phyloP scores from a whole-genome alignment of 2,888 invertebrate species.

The Apotomis turbidana region DNA sequence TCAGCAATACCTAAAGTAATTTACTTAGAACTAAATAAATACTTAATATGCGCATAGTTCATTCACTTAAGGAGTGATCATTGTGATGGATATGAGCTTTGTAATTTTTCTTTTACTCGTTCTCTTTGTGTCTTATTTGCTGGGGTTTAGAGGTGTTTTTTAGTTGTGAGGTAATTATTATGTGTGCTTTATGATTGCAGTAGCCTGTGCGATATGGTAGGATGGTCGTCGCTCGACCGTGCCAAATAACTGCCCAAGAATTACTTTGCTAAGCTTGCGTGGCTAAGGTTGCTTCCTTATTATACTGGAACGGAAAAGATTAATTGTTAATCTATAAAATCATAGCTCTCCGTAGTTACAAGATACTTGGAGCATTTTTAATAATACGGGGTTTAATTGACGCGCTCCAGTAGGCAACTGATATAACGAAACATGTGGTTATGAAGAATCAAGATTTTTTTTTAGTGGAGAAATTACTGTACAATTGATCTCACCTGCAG shows the following conservation, averaged over 20 bases:
- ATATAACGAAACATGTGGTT: constrained; percentile 1
- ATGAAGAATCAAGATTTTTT: background rate
- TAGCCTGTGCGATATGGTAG: constrained; percentile 75
- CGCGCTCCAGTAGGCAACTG: constrained; percentile 11
- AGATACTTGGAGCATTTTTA: constrained; percentile 12
- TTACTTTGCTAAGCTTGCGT: constrained; percentile 48
- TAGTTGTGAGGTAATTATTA: constrained; percentile 48
- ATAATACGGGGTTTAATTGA: constrained; percentile 16
- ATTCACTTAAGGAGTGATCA: constrained; percentile 76
- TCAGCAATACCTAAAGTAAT: constrained; percentile 56
- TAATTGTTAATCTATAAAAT: constrained; percentile 43
- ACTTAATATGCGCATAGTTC: constrained; percentile 67
- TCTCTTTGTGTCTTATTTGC: constrained; percentile 46
- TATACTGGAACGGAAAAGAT: constrained; percentile 63
- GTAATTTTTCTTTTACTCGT: constrained; percentile 41
- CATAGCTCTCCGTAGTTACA: constrained; percentile 14
- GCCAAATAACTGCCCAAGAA: constrained; percentile 64
- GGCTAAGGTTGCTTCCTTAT: constrained; percentile 64
- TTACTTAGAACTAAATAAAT: constrained; percentile 59
- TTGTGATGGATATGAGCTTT: constrained; percentile 54
- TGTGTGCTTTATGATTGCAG: constrained; percentile 58
- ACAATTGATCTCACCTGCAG: too few species aligned
- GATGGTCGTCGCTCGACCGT: constrained; percentile 71
- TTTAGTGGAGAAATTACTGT: background rate
- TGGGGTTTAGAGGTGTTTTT: constrained; percentile 50